A percentile compares a stretch with the other conserved stretches of the same genome.
Conservation (phyloP, 1,140 invertebrate species). For the Cydia amplana region DNA sequence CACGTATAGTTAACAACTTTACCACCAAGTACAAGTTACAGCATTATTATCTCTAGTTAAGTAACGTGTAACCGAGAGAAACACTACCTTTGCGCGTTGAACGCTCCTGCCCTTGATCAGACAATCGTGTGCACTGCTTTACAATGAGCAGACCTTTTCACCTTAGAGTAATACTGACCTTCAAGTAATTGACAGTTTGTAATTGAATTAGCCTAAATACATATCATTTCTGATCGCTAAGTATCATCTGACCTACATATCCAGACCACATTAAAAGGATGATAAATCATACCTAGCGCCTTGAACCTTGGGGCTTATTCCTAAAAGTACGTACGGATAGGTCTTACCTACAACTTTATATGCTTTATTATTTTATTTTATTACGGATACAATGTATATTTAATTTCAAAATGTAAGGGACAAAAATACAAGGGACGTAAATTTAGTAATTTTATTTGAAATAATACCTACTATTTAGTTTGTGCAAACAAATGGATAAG, state of each 20-base stretch:
- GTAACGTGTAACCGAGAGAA: not conserved
- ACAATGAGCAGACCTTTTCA: not conserved
- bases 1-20: not conserved
- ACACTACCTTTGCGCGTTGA: not conserved
- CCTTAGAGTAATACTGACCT: slow-evolving; percentile 20
- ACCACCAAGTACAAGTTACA: not conserved
- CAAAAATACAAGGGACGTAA: too few species aligned
- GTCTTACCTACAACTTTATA: too few species aligned
- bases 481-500: too few species aligned
- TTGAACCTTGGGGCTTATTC: not conserved
- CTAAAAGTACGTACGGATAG: not conserved
- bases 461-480: too few species aligned
- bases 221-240: slow-evolving; percentile 54
- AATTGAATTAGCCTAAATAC: slow-evolving; percentile 53
- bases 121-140: slow-evolving; percentile 12
- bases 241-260: slow-evolving; percentile 54
- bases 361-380: too few species aligned
- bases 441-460: too few species aligned
- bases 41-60: not conserved
- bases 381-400: too few species aligned
- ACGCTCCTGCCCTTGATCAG: not conserved
- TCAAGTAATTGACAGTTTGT: slow-evolving; percentile 30
- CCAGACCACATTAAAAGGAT: not conserved
- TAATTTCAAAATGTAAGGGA: too few species aligned
- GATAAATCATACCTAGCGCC: not conserved